Evolutionary conservation across 2,888 invertebrate species (phyloP).

Genomic region (Hydrotaea diabolus): DNA sequence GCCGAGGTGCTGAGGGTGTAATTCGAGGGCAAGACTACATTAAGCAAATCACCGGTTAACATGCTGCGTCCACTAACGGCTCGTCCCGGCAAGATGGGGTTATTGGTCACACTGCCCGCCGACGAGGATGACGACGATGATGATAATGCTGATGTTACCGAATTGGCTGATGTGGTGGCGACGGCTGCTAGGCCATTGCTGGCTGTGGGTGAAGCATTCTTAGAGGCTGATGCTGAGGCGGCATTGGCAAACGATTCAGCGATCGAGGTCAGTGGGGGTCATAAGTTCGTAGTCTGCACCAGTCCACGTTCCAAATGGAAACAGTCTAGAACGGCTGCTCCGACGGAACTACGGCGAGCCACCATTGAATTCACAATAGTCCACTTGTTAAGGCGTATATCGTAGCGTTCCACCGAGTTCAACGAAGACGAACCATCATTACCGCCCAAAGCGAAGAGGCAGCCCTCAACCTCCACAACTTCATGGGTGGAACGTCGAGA

Average conservation of each 20-base stretch:
- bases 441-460: conserved; percentile 85
- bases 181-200: conserved; percentile 62
- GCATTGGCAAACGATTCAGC: conserved; percentile 77
- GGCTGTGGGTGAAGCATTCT: conserved; percentile 67
- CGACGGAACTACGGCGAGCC: conserved; percentile 85
- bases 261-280: conserved; percentile 79
- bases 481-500: conserved; percentile 86
- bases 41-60: conserved; percentile 67
- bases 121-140: conserved; percentile 51
- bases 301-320: conserved; percentile 83
- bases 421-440: conserved; percentile 87
- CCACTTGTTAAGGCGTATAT: conserved; percentile 86
- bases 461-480: conserved; percentile 84
- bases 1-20: conserved; percentile 77
- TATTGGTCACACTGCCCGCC: conserved; percentile 63
- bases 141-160: conserved; percentile 44
- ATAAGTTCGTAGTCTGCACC: conserved; percentile 81
- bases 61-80: conserved; percentile 71
- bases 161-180: conserved; percentile 57
- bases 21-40: conserved; percentile 62
- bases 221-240: conserved; percentile 68
- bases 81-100: conserved; percentile 74
- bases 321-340: conserved; percentile 85
- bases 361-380: conserved; percentile 85
- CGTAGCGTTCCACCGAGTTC: conserved; percentile 86